Evolutionary conservation across 2,888 invertebrate genomes (phyloP), one percentile per base, ranked within the genome.

Genomic region (Leptinotarsa haldemani): DNA sequence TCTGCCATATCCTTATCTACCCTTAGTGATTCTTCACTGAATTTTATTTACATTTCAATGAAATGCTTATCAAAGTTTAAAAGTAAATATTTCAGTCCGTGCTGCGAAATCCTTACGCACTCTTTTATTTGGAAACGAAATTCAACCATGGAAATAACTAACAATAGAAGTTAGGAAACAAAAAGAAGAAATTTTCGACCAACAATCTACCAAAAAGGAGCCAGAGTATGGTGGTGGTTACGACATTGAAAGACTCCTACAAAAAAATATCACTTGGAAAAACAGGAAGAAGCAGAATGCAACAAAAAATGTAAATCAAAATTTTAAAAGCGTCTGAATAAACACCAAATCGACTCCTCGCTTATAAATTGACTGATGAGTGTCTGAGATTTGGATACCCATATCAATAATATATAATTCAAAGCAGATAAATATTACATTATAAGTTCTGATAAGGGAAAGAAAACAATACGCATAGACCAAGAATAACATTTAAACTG

Each of bases 181-280:
- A 3, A 12, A 15, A 25, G n/a, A 61, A 61, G 16, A 30, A 15
- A 30, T 5, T 40, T 15, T 40, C 40, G 40, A 61, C 20, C 4
- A 25, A 61, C 5, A 61, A 61, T 30, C 16, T 30, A 61, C 25
- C 61, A 64, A 65, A 50, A 18, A 70, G 56, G 46, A 40, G 53
- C 40, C 30, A 30, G 15, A 20, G 56, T 20, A 56, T 70, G 64
- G 70, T 70, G 70, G 67, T 67, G 67, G 67, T 67, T 67, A n/a
- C 30, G 25, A 52, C 46, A 47, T 4, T 50, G 22, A 13, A 52
- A 52, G 30, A 50, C 16, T 25, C 13, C 56, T 56, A 66, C 16
- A n/a, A 20, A 66, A 22, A 25, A 30, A n/a, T 16, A 1, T 16
- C 1, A 1, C 22, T 16, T 16, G 16, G n/a, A 52, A 25, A n/a